These are phyloP conservation scores for Chloromyia formosa DNA, from an alignment of 2,888 invertebrate species.

Conservation along the genomic window DNA sequence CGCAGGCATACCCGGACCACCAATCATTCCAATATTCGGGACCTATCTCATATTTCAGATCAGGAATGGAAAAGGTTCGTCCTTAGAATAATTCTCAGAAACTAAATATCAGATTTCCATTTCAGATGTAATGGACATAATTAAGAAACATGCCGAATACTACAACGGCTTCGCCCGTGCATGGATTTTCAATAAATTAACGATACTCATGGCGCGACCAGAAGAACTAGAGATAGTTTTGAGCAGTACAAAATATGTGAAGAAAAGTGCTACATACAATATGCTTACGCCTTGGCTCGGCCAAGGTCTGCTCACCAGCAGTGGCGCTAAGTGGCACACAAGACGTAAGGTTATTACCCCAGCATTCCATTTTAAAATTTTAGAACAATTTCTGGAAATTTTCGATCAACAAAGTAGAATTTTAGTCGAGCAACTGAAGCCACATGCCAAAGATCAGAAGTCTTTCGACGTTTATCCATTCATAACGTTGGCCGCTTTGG, in stretches of 20 bases:
- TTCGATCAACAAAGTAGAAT: conserved; percentile 73
- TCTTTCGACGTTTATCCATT: conserved; percentile 70
- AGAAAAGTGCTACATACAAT: conserved; percentile 57
- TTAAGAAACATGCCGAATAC: background rate
- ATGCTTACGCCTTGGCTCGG: conserved; percentile 59
- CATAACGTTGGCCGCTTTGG: conserved; percentile 69
- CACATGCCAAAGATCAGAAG: conserved; percentile 59
- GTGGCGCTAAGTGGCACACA: conserved; percentile 69
- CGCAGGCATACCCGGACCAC: conserved; percentile 27
- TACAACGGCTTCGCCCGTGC: conserved; percentile 8
- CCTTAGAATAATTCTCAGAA: background rate
- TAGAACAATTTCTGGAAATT: conserved; percentile 76
- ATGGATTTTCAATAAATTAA: conserved; percentile 30
- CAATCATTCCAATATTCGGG: conserved; percentile 25
- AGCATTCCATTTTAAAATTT: conserved; percentile 80
- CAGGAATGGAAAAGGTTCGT: conserved; percentile 2
- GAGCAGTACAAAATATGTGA: conserved; percentile 55
- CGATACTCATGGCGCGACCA: background rate
- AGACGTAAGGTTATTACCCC: conserved; percentile 79
- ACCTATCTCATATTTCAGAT: conserved; percentile 1
- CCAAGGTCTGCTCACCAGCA: conserved; percentile 57
- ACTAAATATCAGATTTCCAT: background rate
- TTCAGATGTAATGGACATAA: background rate
- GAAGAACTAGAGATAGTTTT: conserved; percentile 17
- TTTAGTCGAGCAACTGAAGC: conserved; percentile 67